Conservation (phyloP, 1,140 invertebrate genomes). For the Diorhabda sublineata region DNA sequence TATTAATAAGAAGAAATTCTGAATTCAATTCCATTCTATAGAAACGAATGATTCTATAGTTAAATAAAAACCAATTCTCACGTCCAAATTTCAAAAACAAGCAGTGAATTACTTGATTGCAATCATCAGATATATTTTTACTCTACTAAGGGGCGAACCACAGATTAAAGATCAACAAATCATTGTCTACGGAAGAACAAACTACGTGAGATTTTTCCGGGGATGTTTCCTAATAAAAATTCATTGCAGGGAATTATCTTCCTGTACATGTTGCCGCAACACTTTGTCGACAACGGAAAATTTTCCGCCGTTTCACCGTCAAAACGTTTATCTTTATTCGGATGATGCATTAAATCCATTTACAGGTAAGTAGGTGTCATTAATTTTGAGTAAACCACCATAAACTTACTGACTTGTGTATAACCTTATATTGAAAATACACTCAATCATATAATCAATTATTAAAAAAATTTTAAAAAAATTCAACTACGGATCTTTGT, state of each 20-base stretch:
- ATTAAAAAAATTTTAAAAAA: no score
- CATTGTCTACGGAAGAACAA: not conserved
- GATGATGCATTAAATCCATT: conserved; percentile 2
- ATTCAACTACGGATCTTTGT: no score
- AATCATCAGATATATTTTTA: not conserved
- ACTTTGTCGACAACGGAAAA: not conserved
- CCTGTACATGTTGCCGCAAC: not conserved
- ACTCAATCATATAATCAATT: no score
- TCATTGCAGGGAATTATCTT: conserved; percentile 2
- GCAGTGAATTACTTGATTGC: not conserved
- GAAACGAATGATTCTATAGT: no score
- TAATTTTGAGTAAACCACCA: not conserved
- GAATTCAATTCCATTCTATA: no score
- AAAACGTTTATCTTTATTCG: conserved; percentile 2
- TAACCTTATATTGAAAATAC: no score
- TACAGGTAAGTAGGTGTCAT: not conserved
- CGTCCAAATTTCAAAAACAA: no score
- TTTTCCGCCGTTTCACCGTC: not conserved
- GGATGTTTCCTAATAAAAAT: not conserved
- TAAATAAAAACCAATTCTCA: no score
- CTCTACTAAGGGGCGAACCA: not conserved
- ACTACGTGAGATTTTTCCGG: not conserved
- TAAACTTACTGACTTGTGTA: not conserved
- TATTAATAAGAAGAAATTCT: no score
- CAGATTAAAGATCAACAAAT: conserved; percentile 2